These are phyloP conservation scores for Xiphorhynchus elegans DNA, from an alignment of 2,113 vertebrate genomes.

Conservation along the genomic window DNA sequence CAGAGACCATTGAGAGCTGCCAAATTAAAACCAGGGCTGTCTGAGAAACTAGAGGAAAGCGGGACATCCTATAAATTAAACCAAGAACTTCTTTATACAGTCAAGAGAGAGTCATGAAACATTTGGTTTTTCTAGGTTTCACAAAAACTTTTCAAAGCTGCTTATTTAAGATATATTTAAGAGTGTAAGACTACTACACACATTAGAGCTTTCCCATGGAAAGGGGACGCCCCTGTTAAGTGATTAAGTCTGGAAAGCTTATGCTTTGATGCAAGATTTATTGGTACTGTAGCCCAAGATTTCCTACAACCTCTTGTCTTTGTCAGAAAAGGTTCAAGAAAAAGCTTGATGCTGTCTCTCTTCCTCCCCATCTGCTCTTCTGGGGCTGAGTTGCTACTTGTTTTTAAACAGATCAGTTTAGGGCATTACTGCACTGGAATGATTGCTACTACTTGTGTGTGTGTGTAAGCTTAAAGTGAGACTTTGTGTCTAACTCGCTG, in stretches of 20 bases:
- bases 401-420: not conserved
- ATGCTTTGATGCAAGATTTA: not conserved
- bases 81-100: not conserved
- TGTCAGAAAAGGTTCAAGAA: not conserved
- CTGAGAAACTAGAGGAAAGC: not conserved
- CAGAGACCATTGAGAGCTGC: not conserved
- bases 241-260: not conserved
- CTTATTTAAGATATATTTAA: not conserved
- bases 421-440: not conserved
- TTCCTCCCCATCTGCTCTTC: not conserved
- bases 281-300: not conserved
- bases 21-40: not conserved
- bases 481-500: not conserved
- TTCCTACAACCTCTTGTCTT: not conserved
- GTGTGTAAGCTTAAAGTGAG: not conserved
- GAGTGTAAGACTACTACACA: not conserved
- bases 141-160: not conserved
- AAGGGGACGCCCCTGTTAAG: not conserved
- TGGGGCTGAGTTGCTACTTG: fast-evolving
- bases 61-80: not conserved
- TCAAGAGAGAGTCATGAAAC: not conserved
- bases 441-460: not conserved
- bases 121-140: not conserved
- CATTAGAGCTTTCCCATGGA: not conserved
- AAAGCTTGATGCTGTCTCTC: not conserved